phyloP scores from a whole-genome alignment of 2,888 invertebrate genomes.

The Baccha elongata region DNA sequence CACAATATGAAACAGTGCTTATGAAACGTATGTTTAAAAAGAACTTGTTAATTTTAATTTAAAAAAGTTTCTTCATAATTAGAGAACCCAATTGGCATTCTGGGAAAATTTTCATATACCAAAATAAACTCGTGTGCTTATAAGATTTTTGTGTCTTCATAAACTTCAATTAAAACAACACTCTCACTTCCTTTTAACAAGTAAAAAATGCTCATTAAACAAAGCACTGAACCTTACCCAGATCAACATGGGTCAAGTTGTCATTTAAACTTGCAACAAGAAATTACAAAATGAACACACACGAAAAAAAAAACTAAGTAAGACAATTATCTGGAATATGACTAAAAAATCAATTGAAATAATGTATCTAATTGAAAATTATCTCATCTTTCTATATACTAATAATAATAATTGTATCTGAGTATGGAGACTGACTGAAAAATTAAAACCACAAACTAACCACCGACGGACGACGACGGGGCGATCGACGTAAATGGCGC shows the following conservation, averaged over 20 bases:
- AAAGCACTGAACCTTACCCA: conserved; percentile 14
- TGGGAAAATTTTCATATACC: no score
- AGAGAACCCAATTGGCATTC: no score
- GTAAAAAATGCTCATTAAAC: conserved; percentile 2
- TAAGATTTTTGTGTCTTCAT: no score
- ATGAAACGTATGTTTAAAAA: no score
- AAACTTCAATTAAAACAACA: no score
- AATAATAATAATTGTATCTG: conserved; percentile 25
- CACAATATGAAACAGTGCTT: no score
- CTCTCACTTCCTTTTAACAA: not conserved
- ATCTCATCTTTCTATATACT: conserved; percentile 43
- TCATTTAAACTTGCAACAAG: conserved; percentile 1
- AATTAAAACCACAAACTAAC: conserved; percentile 19
- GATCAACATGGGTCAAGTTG: conserved; percentile 11
- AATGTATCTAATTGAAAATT: conserved; percentile 58
- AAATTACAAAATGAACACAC: not conserved
- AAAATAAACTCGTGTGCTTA: no score
- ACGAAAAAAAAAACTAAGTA: not conserved
- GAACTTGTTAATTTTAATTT: no score
- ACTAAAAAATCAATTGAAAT: conserved; percentile 52
- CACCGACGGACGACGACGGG: conserved; percentile 23
- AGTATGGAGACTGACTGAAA: not conserved
- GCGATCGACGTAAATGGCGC: conserved; percentile 29
- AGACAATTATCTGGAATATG: conserved; percentile 1
- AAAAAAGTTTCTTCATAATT: no score